Conservation (phyloP, 1,140 invertebrate genomes). For the Drosophila pectinifera region DNA sequence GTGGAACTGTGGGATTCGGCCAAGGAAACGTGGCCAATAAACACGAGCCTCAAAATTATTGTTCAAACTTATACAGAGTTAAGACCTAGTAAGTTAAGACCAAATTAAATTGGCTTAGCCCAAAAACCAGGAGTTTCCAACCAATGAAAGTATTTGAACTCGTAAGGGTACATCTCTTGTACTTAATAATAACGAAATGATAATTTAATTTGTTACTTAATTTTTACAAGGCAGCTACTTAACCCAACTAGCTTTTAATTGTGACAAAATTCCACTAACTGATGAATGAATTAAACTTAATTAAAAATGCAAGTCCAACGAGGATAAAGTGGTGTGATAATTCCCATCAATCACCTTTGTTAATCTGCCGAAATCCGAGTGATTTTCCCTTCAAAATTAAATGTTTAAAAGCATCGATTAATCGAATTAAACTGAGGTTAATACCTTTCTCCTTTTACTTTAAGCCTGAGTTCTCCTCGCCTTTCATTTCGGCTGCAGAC, state of each 20-base stretch:
- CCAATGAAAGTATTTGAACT: too few relatives aligned
- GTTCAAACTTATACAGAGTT: too few relatives aligned
- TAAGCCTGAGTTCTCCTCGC: background rate
- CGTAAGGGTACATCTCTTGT: too few relatives aligned
- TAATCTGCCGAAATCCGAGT: background rate
- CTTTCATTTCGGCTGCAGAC: background rate
- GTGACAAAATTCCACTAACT: too few relatives aligned
- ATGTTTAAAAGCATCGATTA: background rate
- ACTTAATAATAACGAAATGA: too few relatives aligned
- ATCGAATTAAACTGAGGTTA: background rate
- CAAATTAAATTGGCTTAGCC: too few relatives aligned
- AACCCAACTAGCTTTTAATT: too few relatives aligned
- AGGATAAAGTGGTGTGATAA: background rate
- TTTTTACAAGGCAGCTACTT: too few relatives aligned
- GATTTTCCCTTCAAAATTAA: background rate
- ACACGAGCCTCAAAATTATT: background rate
- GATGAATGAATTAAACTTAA: too few relatives aligned
- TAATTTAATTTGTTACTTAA: too few relatives aligned
- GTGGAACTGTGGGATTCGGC: conserved; percentile 25
- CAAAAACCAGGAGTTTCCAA: too few relatives aligned
- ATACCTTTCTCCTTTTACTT: conserved; percentile 4
- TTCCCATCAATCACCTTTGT: background rate
- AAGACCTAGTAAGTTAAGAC: too few relatives aligned
- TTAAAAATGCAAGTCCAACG: background rate
- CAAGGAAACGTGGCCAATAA: background rate